Evolutionary conservation across 2,888 invertebrate genomes (phyloP), one percentile per base, ranked within the genome.

Genomic region (Molorchus minor): DNA sequence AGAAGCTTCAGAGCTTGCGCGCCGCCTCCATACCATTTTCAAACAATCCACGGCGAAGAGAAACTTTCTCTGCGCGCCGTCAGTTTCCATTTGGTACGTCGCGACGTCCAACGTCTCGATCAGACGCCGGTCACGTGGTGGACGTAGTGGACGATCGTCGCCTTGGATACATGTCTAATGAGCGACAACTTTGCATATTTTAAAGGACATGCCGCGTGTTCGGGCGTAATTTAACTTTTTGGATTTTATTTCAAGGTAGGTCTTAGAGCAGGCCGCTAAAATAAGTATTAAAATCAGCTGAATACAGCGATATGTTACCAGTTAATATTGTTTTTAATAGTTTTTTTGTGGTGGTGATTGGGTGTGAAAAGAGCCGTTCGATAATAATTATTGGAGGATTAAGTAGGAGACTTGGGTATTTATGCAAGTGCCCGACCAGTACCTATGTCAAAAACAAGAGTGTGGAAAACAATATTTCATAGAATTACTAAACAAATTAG

Each of bases 101-200:
- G 62, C 59, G 62, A 56, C 62, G 62, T 20, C 49, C 43, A 53
- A 62, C 59, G 59, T 52, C 12, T 15, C 29, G 1, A n/a, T 20
- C 15, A 19, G 29, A 41, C 41, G 40, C 40, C 25, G 5, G 52
- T 52, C 52, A 52, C 52, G 56, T 52, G 52, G 57, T 33, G 20
- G 49, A 41, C 56, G 49, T 56, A 12, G 40, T 56, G 29, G 25
- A 16, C 29, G 44, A 51, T 17, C 57, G 49, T 51, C 36, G 8
- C 19, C 51, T 25, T 44, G 51, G 36, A 7, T 33, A 46, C 41
- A 8, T 25, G 25, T 41, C 45, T 29, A 16, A 52, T 35, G 19
- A 49, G 49, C 35, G 15, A 8, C 19, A 17, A 29, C 17, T 16
- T 46, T 41, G 17, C 55, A 13, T 43, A 52, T 36, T 17, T 41